Evolutionary conservation across 2,113 vertebrate species (phyloP).

Genomic region (Chloropsis cyanopogon): DNA sequence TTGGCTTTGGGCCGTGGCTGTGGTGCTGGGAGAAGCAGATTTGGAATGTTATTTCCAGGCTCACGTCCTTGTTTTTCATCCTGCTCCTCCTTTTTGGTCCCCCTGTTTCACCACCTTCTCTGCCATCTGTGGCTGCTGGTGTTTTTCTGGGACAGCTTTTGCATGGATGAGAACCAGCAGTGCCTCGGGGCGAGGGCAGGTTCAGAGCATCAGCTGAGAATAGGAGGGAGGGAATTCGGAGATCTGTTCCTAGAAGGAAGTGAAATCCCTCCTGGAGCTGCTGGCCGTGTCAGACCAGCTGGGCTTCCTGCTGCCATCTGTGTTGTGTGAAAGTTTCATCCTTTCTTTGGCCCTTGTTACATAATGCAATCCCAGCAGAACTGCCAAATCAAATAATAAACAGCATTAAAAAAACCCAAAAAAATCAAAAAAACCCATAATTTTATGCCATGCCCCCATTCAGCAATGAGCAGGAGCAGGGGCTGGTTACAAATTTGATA

Average conservation of each 20-base stretch:
- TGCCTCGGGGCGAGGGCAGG: background rate
- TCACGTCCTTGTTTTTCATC: background rate
- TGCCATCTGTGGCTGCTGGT: background rate
- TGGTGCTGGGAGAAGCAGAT: background rate
- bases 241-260: background rate
- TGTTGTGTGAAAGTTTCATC: background rate
- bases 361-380: background rate
- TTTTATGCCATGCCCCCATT: background rate
- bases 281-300: background rate
- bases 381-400: background rate
- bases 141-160: background rate
- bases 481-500: background rate
- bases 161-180: background rate
- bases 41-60: background rate
- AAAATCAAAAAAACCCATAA: accelerated
- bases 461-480: background rate
- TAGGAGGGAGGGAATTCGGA: background rate
- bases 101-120: background rate
- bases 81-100: background rate
- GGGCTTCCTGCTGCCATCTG: background rate
- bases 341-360: background rate
- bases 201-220: background rate
- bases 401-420: background rate
- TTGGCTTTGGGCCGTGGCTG: background rate
- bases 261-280: background rate